A percentile compares a stretch with the other conserved stretches of the same genome.
Conservation (phyloP, 2,888 invertebrate genomes). For the Macaria liturata region DNA sequence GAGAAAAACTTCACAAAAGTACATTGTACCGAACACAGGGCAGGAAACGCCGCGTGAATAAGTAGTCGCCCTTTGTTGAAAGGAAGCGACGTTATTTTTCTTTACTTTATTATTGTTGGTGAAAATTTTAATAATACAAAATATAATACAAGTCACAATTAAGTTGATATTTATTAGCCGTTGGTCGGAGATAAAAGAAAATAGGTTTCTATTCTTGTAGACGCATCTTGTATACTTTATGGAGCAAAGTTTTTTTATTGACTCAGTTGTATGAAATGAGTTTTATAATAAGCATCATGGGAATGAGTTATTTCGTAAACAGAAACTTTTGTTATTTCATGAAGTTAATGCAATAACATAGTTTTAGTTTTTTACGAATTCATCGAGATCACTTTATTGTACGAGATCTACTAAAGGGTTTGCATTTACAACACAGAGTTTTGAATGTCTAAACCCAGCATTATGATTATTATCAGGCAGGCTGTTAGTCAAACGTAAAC, state of each 20-base stretch:
- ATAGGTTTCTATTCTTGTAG: conserved; percentile 6
- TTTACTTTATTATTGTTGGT: conserved; percentile 41
- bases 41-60: conserved; percentile 78
- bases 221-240: conserved; percentile 18
- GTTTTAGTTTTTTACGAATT: background rate
- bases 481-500: too few species aligned
- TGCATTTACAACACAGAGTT: too few species aligned
- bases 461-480: too few species aligned
- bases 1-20: conserved; percentile 73
- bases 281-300: conserved; percentile 6
- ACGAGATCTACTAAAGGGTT: too few species aligned
- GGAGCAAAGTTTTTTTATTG: conserved; percentile 2
- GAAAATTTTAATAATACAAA: conserved; percentile 22
- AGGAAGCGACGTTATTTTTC: conserved; percentile 46
- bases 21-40: conserved; percentile 66
- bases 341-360: too few species aligned
- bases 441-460: too few species aligned
- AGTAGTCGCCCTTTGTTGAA: conserved; percentile 61
- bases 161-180: conserved; percentile 39
- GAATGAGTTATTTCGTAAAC: conserved; percentile 2
- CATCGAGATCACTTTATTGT: too few species aligned
- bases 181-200: conserved; percentile 6
- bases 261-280: background rate
- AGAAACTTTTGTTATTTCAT: conserved; percentile 8
- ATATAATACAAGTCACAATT: conserved; percentile 22